Percentiles rank a stretch among this genome's conserved stretches.
These are phyloP conservation scores for Prenolepis imparis DNA, from an alignment of 2,888 invertebrate genomes.

Conservation along the genomic window DNA sequence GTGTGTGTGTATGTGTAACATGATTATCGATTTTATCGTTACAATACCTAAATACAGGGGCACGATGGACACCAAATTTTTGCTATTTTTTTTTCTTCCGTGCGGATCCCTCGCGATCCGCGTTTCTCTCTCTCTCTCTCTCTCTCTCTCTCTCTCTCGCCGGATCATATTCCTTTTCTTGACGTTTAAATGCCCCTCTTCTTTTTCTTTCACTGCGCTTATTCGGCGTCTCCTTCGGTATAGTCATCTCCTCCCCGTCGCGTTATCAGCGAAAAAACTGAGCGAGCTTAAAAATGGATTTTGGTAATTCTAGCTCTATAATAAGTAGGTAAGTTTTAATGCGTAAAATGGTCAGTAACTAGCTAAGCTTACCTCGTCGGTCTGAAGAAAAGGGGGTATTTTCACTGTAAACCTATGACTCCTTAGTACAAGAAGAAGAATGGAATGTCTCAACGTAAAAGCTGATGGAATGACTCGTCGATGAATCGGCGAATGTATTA, in stretches of 20 bases:
- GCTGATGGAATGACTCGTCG: constrained; percentile 68
- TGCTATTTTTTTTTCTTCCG: constrained; percentile 59
- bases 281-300: constrained; percentile 48
- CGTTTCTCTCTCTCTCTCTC: constrained; percentile 28
- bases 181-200: constrained; percentile 56
- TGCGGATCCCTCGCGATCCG: constrained; percentile 63
- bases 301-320: constrained; percentile 48
- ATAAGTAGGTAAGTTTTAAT: constrained; percentile 56
- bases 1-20: constrained; percentile 76
- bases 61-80: constrained; percentile 78
- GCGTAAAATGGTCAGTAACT: constrained; percentile 58
- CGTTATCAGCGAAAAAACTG: constrained; percentile 49
- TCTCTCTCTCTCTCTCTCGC: constrained; percentile 28
- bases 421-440: constrained; percentile 45
- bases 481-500: constrained; percentile 68
- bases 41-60: constrained; percentile 85
- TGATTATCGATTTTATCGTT: constrained; percentile 84
- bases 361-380: constrained; percentile 62
- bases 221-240: constrained; percentile 52
- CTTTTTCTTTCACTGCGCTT: constrained; percentile 70
- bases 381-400: constrained; percentile 34
- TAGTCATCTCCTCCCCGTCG: constrained; percentile 34
- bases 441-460: constrained; percentile 67
- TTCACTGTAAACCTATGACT: constrained; percentile 47
- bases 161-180: constrained; percentile 54